Percentiles rank a stretch among this genome's conserved stretches.
Conservation (phyloP, 1,140 invertebrate species). For the Antheraea mylitta region DNA sequence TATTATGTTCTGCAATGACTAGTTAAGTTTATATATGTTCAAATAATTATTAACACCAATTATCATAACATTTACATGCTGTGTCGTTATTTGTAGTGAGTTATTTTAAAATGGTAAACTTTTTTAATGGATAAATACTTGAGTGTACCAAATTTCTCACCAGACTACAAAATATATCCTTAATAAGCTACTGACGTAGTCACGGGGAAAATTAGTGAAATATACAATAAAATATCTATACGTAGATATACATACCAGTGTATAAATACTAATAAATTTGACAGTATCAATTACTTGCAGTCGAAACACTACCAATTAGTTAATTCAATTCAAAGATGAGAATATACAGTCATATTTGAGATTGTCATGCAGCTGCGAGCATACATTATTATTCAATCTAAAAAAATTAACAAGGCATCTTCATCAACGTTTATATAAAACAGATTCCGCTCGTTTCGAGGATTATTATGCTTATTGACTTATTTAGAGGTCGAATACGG, state of each 20-base stretch:
- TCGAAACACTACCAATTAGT: conserved; percentile 56
- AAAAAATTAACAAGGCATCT: neutral
- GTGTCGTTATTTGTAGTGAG: too few species aligned
- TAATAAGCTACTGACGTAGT: too few species aligned
- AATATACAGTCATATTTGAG: conserved; percentile 4
- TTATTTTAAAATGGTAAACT: too few species aligned
- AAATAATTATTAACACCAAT: too few species aligned
- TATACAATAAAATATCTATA: conserved; percentile 7
- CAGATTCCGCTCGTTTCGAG: neutral
- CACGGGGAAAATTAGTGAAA: neutral
- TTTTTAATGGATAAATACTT: too few species aligned
- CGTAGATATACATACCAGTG: conserved; percentile 20
- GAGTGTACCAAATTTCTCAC: too few species aligned
- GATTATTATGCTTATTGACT: too few species aligned
- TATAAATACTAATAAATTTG: conserved; percentile 50
- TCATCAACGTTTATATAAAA: neutral
- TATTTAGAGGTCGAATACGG: too few species aligned
- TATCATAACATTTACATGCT: too few species aligned
- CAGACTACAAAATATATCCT: too few species aligned
- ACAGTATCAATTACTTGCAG: conserved; percentile 53
- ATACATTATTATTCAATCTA: conserved; percentile 12
- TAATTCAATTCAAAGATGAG: conserved; percentile 46
- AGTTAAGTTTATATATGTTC: too few species aligned
- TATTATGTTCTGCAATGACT: too few species aligned
- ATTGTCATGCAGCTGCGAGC: conserved; percentile 9